Base-by-base conservation (phyloP, 2,797 vertebrate species). In the Lindbergichthys nudifrons region DNA sequence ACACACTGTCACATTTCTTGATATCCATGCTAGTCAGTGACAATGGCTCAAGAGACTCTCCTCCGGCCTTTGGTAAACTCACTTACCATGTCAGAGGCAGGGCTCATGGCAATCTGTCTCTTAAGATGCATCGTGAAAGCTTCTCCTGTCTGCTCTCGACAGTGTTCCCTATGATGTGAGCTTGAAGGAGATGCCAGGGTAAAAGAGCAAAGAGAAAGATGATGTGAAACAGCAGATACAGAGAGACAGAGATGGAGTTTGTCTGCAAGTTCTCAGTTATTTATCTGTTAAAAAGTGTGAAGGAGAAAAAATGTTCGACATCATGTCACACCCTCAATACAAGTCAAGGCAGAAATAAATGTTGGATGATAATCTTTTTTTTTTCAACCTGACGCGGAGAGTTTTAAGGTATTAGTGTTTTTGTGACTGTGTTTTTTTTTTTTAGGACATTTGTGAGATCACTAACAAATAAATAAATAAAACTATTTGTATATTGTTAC, bases 51-150 rank as follows among this genome's bases (percentile, higher is more conserved):
- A 45, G 56, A 74, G 65, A 30, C 58, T 82, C 63, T 84, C 66
- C 74, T 41, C 26, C 0, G 66, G 56, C 56, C 43, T 71, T 68
- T 70, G 51, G 70, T 70, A 64, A 48, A 67, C 53, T 70, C 75
- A 75, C 63, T 88, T 82, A 81, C 65, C 57, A 74, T 76, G 84
- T 86, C 84, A 79, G 58, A 71, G 21, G 30, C 53, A 14, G 80
- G 26, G 62, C 75, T 82, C 61, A 14, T 77, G 41, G n/a, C 75
- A 64, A 85, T 86, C 83, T 79, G 83, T 86, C 80, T 85, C 71
- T 79, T 58, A 74, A 82, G 81, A 82, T 88, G 63, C 70, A 56
- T 70, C 54, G 15, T 73, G 83, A 79, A 80, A 82, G 82, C 67
- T 59, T 58, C 76, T 78, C 53, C 71, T 80, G 86, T 81, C 77